Percentiles rank a stretch among this genome's conserved stretches.
phyloP scores from a whole-genome alignment of 1,140 invertebrate species.

The Frieseomelitta varia region DNA sequence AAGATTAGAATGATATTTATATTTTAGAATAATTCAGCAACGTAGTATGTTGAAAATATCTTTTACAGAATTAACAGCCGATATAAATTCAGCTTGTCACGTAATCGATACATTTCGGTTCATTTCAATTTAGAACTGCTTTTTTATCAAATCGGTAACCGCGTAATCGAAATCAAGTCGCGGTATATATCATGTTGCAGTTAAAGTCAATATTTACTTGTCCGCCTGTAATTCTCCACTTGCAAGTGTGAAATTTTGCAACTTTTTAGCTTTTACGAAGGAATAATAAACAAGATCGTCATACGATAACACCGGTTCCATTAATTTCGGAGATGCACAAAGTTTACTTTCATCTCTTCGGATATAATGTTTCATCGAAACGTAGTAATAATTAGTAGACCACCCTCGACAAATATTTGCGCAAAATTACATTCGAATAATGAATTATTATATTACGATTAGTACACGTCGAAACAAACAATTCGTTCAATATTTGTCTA shows the following conservation, averaged over 20 bases:
- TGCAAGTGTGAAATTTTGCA: neutral
- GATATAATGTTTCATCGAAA: neutral
- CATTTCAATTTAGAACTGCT: constrained; percentile 2
- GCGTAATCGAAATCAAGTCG: neutral
- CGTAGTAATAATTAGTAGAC: neutral
- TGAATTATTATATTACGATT: neutral
- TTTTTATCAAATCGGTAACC: neutral
- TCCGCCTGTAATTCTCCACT: neutral
- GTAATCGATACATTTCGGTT: neutral
- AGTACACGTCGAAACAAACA: constrained; percentile 6
- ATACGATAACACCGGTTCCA: neutral
- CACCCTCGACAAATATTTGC: neutral
- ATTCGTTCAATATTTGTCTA: constrained; percentile 5
- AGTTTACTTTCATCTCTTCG: neutral
- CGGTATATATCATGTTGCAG: neutral
- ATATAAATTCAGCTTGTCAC: neutral
- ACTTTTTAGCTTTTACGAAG: neutral
- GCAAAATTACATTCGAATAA: constrained; percentile 7
- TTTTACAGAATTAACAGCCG: neutral
- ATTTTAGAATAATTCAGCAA: neutral
- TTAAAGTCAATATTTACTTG: neutral
- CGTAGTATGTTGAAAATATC: neutral
- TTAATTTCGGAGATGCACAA: neutral
- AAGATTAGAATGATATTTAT: neutral
- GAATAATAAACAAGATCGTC: neutral